These are phyloP conservation scores for Phalacrocorax pelagicus DNA, from an alignment of 2,113 vertebrate species.

Conservation along the genomic window DNA sequence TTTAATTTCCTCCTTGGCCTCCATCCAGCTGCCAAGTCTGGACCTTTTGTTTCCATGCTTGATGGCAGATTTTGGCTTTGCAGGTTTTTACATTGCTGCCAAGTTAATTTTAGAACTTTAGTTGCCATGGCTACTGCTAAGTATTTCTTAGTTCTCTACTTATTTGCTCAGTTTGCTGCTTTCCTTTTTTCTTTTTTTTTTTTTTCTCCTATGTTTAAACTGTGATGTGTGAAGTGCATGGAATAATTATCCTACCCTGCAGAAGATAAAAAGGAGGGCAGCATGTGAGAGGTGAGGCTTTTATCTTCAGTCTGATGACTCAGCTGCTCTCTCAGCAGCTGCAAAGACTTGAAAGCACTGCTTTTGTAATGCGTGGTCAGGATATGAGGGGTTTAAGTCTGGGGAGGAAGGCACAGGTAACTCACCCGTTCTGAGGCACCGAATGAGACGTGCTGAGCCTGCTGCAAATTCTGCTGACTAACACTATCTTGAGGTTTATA, in stretches of 20 bases:
- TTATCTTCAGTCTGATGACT: background rate
- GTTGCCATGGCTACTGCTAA: slow-evolving; percentile 68
- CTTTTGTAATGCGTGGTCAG: background rate
- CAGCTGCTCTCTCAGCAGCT: background rate
- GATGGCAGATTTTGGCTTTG: slow-evolving; percentile 12
- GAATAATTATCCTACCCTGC: slow-evolving; percentile 29
- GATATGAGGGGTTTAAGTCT: background rate
- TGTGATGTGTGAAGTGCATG: slow-evolving; percentile 2
- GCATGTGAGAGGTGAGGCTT: slow-evolving; percentile 10
- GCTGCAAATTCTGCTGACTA: slow-evolving; percentile 17
- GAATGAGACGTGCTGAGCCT: background rate
- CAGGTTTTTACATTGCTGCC: slow-evolving; percentile 46
- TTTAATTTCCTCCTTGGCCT: slow-evolving; percentile 26
- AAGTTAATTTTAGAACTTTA: slow-evolving; percentile 71
- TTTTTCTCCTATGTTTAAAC: slow-evolving; percentile 12
- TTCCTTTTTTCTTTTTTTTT: slow-evolving; percentile 8
- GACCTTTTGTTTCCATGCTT: background rate
- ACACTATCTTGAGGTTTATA: background rate
- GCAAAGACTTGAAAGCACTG: background rate
- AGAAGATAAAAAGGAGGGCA: background rate
- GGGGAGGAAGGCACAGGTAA: background rate
- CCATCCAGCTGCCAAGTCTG: background rate
- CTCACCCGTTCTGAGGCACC: background rate
- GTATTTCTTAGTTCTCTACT: slow-evolving; percentile 55
- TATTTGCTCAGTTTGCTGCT: slow-evolving; percentile 68